phyloP scores from a whole-genome alignment of 2,888 invertebrate genomes.

The Microplitis deprimator region DNA sequence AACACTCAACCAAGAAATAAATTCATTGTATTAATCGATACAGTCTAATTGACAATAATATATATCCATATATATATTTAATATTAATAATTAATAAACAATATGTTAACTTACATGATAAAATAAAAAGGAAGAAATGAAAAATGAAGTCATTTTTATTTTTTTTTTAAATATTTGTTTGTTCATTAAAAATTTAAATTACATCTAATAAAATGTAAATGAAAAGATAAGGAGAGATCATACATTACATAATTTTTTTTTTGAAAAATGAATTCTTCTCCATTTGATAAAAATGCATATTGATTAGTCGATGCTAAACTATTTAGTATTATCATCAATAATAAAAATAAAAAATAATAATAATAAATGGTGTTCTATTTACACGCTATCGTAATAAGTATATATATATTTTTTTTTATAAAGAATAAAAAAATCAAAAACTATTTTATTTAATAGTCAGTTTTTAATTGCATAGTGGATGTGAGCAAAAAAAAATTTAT shows the following conservation, averaged over 20 bases:
- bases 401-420: conserved; percentile 46
- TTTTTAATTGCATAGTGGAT: background rate
- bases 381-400: conserved; percentile 55
- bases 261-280: background rate
- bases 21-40: background rate
- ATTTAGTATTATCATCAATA: background rate
- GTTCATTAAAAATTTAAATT: background rate
- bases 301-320: background rate
- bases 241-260: too few relatives aligned
- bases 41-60: background rate
- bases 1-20: background rate
- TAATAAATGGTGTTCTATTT: conserved; percentile 63
- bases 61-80: background rate
- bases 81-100: background rate
- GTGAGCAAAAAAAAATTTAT: background rate
- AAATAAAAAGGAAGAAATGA: conserved; percentile 11
- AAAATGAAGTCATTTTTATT: background rate
- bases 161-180: background rate
- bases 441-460: background rate
- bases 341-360: conserved; percentile 26
- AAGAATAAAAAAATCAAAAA: conserved; percentile 27
- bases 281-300: background rate
- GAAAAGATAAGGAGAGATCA: background rate
- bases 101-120: background rate
- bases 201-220: background rate